phyloP scores from a whole-genome alignment of 2,113 vertebrate genomes.

The Choloepus hoffmanni region DNA sequence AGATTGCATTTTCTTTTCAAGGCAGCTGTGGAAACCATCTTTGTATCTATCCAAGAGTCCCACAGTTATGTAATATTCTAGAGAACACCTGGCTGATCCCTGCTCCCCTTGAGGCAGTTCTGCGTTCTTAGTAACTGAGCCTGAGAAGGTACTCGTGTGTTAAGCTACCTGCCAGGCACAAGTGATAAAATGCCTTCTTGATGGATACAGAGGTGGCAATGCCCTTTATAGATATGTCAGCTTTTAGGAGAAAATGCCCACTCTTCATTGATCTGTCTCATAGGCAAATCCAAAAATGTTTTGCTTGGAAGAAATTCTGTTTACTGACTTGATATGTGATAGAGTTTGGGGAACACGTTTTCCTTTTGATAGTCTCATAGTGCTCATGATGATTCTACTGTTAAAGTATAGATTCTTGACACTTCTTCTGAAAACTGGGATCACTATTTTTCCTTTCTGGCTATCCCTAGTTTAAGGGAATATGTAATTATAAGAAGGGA shows the following conservation, averaged over 20 bases:
- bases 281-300: constrained; percentile 5
- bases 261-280: not conserved
- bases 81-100: not conserved
- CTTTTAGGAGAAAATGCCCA: not conserved
- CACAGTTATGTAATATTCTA: not conserved
- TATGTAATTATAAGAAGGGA: not conserved
- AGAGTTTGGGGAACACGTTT: not conserved
- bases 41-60: not conserved
- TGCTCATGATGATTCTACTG: not conserved
- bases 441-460: not conserved
- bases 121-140: not conserved
- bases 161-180: not conserved
- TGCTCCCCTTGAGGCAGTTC: not conserved
- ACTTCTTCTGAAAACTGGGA: not conserved
- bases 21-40: not conserved
- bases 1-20: not conserved
- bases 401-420: not conserved
- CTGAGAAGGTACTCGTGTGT: not conserved
- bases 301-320: not conserved
- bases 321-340: not conserved
- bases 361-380: not conserved
- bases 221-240: not conserved
- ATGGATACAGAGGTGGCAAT: not conserved
- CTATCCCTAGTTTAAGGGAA: not conserved
- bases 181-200: not conserved